Evolutionary conservation across 2,113 vertebrate genomes (phyloP).

Genomic region (Otolemur garnettii): DNA sequence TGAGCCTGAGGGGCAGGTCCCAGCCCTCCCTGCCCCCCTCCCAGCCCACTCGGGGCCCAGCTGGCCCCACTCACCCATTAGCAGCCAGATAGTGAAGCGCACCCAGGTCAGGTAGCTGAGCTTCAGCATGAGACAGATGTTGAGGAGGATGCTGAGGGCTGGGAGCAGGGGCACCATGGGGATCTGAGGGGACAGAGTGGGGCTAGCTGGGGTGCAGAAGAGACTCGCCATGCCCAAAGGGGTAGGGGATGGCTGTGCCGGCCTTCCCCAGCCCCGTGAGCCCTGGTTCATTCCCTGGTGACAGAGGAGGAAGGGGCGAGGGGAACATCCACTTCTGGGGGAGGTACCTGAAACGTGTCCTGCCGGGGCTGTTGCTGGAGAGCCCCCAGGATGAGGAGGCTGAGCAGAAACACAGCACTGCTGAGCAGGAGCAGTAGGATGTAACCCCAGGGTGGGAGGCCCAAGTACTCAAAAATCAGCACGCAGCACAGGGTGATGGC

Average conservation of each 20-base stretch:
- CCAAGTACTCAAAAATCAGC: conserved; percentile 90
- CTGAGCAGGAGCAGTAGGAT: conserved; percentile 91
- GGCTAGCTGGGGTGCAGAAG: background rate
- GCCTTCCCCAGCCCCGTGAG: background rate
- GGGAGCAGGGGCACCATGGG: conserved; percentile 95
- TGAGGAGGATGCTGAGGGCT: conserved; percentile 93
- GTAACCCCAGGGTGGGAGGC: conserved; percentile 92
- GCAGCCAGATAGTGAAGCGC: conserved; percentile 94
- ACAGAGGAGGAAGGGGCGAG: background rate
- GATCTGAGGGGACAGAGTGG: conserved; percentile 86
- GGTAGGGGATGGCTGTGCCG: too few relatives aligned
- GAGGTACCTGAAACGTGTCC: conserved; percentile 94
- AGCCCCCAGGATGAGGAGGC: conserved; percentile 91
- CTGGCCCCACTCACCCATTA: conserved; percentile 89
- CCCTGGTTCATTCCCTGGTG: background rate
- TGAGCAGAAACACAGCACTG: conserved; percentile 89
- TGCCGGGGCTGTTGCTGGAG: conserved; percentile 92
- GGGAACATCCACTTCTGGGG: too few relatives aligned
- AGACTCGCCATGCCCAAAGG: background rate
- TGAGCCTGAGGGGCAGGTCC: background rate
- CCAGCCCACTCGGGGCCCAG: accelerated
- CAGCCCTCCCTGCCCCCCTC: accelerated
- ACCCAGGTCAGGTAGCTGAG: conserved; percentile 96
- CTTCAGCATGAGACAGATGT: conserved; percentile 97
- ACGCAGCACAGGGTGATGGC: conserved; percentile 90